Conservation (phyloP, 2,888 invertebrate genomes). For the Hydrotaea cyrtoneurina region DNA sequence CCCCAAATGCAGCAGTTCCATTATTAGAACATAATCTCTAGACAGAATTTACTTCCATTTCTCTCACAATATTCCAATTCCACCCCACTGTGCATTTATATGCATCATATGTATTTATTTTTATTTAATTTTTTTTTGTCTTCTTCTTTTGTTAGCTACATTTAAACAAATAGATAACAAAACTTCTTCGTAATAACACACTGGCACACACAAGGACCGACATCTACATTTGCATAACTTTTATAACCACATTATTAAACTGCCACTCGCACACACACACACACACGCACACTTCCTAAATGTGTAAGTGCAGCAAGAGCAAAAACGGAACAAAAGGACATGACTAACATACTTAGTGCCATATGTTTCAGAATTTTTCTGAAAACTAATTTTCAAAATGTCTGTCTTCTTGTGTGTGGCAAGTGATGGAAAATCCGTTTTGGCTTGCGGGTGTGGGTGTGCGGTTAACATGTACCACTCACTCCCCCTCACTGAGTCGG, state of each 20-base stretch:
- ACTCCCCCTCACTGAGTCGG: too few relatives aligned
- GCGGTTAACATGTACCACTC: background rate
- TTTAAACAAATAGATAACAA: slow-evolving; percentile 7
- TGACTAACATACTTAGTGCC: slow-evolving; percentile 14
- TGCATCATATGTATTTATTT: background rate
- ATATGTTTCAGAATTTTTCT: background rate
- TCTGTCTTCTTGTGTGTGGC: background rate
- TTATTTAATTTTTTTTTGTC: too few relatives aligned
- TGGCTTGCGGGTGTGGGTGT: background rate
- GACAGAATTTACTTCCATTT: too few relatives aligned
- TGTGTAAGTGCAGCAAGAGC: background rate
- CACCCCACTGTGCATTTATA: background rate
- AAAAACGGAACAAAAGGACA: too few relatives aligned
- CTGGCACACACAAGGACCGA: background rate
- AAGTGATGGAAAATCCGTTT: too few relatives aligned
- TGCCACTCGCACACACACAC: background rate
- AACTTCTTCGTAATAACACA: background rate
- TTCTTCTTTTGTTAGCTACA: background rate
- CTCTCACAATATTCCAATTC: too few relatives aligned
- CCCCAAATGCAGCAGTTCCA: too few relatives aligned
- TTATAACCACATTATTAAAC: slow-evolving; percentile 32
- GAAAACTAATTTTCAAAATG: slow-evolving; percentile 18
- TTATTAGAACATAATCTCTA: too few relatives aligned
- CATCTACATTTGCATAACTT: slow-evolving; percentile 10
- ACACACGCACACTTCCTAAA: background rate